These are phyloP conservation scores for Dicentrarchus labrax DNA, from an alignment of 2,113 vertebrate genomes.

Conservation along the genomic window DNA sequence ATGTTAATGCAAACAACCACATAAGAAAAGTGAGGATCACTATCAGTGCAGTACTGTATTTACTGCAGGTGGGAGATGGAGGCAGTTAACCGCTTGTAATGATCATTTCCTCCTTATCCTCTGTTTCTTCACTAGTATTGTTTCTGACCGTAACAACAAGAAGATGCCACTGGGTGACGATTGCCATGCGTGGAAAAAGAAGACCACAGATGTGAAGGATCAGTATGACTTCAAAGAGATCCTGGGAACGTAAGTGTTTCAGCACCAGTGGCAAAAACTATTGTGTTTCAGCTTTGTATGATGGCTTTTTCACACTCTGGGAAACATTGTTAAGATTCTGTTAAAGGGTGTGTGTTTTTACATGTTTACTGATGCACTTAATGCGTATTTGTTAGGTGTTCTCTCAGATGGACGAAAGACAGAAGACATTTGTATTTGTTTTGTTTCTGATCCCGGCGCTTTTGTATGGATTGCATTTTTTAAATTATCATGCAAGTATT, in stretches of 20 bases:
- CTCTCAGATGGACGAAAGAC: constrained; percentile 1
- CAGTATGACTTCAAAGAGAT: constrained; percentile 87
- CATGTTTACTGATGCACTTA: constrained; percentile 12
- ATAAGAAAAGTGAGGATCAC: not conserved
- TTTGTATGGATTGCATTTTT: not conserved
- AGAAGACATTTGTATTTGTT: constrained; percentile 2
- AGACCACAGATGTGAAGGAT: constrained; percentile 85
- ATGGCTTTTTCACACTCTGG: constrained; percentile 29
- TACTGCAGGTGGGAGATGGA: not conserved
- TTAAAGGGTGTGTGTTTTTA: constrained; percentile 3
- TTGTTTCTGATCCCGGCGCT: not conserved
- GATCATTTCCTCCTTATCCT: constrained; percentile 33
- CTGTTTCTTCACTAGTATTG: constrained; percentile 70
- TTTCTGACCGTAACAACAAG: constrained; percentile 79
- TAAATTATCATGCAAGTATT: not conserved
- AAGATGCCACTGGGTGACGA: constrained; percentile 88
- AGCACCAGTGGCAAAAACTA: constrained; percentile 1
- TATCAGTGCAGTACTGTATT: not conserved
- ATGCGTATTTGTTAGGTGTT: not conserved
- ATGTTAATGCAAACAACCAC: not conserved
- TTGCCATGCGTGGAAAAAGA: constrained; percentile 86
- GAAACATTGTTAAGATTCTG: not conserved
- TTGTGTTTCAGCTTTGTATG: constrained; percentile 7
- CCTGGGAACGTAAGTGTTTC: constrained; percentile 86
- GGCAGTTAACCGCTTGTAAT: constrained; percentile 16